Conservation (phyloP, 2,888 invertebrate genomes). For the Nemurella pictetii region DNA sequence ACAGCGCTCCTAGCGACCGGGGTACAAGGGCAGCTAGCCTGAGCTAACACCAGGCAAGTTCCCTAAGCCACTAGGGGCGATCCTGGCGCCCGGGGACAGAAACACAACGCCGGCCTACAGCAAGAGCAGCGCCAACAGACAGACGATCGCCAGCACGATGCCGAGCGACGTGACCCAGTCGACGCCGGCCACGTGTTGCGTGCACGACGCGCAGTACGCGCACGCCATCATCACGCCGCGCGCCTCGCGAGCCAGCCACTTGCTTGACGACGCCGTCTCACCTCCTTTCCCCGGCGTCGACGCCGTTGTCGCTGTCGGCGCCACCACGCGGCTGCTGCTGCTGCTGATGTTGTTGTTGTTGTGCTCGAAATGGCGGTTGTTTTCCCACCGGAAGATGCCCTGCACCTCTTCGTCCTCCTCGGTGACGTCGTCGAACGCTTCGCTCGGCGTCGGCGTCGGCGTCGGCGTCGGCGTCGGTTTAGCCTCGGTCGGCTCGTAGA, state of each 20-base stretch:
- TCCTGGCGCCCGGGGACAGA: too few relatives aligned
- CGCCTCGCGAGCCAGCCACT: constrained; percentile 4
- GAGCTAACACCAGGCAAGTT: too few relatives aligned
- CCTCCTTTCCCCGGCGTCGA: constrained; percentile 24
- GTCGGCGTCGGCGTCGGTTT: background rate
- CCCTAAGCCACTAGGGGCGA: too few relatives aligned
- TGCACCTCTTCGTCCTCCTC: background rate
- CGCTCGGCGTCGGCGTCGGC: background rate
- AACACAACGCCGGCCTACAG: too few relatives aligned
- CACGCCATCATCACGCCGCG: constrained; percentile 62
- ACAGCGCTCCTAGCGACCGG: too few relatives aligned
- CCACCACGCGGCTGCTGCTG: background rate
- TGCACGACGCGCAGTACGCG: constrained; percentile 72
- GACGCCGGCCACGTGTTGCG: constrained; percentile 70
- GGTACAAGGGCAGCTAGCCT: too few relatives aligned
- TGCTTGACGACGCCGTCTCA: constrained; percentile 16
- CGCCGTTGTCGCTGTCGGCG: constrained; percentile 11
- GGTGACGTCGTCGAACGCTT: background rate
- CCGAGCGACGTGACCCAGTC: constrained; percentile 66
- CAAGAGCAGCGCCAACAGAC: constrained; percentile 54
- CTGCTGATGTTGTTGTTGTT: background rate
- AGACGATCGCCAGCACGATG: constrained; percentile 71
- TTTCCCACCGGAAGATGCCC: background rate
- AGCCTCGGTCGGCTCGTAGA: background rate
- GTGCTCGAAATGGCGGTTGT: background rate